These are phyloP conservation scores for Ceuthmochares aereus DNA, from an alignment of 2,113 vertebrate species.

Conservation along the genomic window DNA sequence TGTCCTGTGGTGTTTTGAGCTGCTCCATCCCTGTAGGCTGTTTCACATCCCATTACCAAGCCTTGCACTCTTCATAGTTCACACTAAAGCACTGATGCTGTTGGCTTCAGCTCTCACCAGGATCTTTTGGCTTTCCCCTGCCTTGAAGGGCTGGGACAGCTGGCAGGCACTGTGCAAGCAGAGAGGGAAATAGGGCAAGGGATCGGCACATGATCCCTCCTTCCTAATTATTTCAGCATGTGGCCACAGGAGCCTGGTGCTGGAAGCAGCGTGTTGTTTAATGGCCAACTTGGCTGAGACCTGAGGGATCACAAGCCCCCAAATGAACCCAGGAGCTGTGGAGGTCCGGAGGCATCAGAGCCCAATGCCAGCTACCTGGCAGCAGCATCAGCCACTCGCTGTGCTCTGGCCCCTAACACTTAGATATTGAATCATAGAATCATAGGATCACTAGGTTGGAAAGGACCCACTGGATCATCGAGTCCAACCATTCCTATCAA, in stretches of 20 bases:
- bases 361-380: neutral
- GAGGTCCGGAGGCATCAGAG: neutral
- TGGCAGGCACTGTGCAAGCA: neutral
- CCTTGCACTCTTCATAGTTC: accelerated
- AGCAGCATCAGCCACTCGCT: neutral
- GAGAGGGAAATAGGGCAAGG: neutral
- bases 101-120: accelerated
- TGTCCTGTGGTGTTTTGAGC: neutral
- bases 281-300: slow-evolving; percentile 22
- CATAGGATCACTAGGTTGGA: too few relatives aligned
- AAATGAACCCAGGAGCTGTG: neutral
- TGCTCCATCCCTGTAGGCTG: neutral
- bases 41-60: accelerated
- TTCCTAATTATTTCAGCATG: slow-evolving; percentile 54
- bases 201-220: neutral
- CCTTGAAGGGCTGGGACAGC: neutral
- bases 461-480: too few relatives aligned
- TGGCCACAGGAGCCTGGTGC: neutral
- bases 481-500: too few relatives aligned
- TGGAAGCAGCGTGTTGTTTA: slow-evolving; percentile 1
- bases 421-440: too few relatives aligned
- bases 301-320: neutral
- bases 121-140: neutral
- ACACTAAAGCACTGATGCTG: neutral
- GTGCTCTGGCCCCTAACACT: accelerated